A percentile compares a stretch with the other conserved stretches of the same genome.
Conservation (phyloP, 2,888 invertebrate genomes). For the Phasia obesa region DNA sequence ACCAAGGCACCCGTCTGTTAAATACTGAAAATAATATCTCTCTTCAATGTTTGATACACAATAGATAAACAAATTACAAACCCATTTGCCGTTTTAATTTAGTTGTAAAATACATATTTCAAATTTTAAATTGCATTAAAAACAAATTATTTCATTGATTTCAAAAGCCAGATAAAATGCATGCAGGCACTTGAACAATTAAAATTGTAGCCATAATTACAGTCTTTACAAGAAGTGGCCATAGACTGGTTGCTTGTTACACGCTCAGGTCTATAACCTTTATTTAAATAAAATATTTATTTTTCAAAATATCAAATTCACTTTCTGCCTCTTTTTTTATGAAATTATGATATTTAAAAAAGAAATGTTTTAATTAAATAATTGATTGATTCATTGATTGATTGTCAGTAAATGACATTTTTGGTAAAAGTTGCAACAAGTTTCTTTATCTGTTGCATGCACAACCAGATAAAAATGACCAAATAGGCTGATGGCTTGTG, state of each 20-base stretch:
- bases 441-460: not conserved
- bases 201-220: conserved; percentile 22
- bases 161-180: conserved; percentile 17
- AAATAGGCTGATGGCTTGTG: conserved; percentile 10
- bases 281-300: conserved; percentile 2
- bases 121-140: not conserved
- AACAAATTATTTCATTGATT: conserved; percentile 1
- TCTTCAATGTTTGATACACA: not conserved
- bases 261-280: not conserved
- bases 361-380: not conserved
- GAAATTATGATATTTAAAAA: not conserved
- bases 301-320: not conserved
- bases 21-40: conserved; percentile 19
- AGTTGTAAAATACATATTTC: conserved; percentile 18
- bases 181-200: not conserved
- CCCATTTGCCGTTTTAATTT: not conserved
- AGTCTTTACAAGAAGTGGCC: not conserved
- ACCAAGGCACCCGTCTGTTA: not conserved
- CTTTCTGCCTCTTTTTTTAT: not conserved
- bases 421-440: conserved; percentile 49
- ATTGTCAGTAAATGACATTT: conserved; percentile 49
- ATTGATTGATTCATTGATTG: conserved; percentile 49
- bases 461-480: not conserved
- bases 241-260: not conserved
- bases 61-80: conserved; percentile 23